Evolutionary conservation across 2,888 invertebrate genomes (phyloP).

Genomic region (Cantharis nigra): DNA sequence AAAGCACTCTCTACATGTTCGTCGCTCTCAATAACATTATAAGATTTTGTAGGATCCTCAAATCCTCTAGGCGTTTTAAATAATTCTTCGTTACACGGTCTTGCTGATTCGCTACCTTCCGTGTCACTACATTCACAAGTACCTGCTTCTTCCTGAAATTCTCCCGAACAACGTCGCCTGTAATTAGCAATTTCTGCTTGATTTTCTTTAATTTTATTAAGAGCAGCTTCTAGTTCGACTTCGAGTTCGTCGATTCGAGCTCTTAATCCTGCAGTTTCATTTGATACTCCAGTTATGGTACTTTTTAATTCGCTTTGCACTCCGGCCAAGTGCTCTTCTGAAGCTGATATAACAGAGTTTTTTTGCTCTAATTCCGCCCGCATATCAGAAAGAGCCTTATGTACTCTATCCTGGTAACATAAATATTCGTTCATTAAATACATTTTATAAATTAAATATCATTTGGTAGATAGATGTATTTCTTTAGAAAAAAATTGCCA

Average conservation of each 20-base stretch:
- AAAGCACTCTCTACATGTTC: constrained; percentile 32
- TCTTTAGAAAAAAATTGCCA: constrained; percentile 35
- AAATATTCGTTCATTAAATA: background rate
- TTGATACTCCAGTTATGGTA: constrained; percentile 45
- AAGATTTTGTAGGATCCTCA: background rate
- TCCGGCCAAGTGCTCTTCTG: constrained; percentile 47
- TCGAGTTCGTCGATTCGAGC: constrained; percentile 36
- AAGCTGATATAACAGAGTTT: constrained; percentile 43
- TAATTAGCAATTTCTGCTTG: background rate
- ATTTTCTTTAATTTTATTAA: constrained; percentile 19
- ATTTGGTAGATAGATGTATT: background rate
- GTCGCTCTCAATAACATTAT: background rate
- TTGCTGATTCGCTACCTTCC: background rate
- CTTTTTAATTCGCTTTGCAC: constrained; percentile 46
- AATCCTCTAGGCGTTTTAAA: background rate
- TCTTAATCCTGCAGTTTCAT: constrained; percentile 44
- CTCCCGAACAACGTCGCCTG: background rate
- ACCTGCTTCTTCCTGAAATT: background rate
- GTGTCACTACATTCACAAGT: background rate
- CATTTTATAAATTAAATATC: background rate
- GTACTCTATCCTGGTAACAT: constrained; percentile 44
- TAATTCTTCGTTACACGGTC: background rate
- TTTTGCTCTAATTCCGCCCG: constrained; percentile 49
- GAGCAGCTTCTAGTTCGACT: constrained; percentile 9
- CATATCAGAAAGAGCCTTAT: constrained; percentile 44